Percentiles rank a stretch among this genome's conserved stretches.
Evolutionary conservation across 2,888 invertebrate genomes (phyloP).

Genomic region (Ochlodes sylvanus): DNA sequence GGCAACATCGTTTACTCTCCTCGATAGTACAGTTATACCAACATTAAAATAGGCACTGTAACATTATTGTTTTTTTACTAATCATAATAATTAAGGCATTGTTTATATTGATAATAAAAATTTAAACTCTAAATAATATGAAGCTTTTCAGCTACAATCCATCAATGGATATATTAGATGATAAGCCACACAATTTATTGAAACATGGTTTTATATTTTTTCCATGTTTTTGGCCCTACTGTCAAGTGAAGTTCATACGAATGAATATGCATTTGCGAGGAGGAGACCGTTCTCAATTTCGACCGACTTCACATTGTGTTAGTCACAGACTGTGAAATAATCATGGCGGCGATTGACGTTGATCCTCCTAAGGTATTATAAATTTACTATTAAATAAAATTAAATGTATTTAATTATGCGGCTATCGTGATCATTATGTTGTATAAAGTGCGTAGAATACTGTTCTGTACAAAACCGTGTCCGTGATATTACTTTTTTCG

Average conservation of each 20-base stretch:
- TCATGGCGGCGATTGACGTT: constrained; percentile 86
- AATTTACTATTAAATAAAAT: constrained; percentile 42
- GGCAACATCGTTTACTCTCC: not conserved
- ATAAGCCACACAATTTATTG: too few species aligned
- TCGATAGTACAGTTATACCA: constrained; percentile 20
- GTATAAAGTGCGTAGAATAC: not conserved
- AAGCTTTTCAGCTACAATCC: too few species aligned
- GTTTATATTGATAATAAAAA: too few species aligned
- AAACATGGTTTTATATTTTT: constrained; percentile 2
- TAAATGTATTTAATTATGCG: not conserved
- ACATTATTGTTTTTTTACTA: too few species aligned
- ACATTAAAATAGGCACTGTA: constrained; percentile 4
- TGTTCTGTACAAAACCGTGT: not conserved
- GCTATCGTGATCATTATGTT: not conserved
- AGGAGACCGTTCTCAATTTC: constrained; percentile 25
- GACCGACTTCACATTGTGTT: constrained; percentile 50
- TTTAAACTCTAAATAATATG: too few species aligned
- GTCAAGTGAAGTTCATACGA: constrained; percentile 52
- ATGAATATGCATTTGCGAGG: constrained; percentile 27
- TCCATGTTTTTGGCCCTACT: constrained; percentile 45
- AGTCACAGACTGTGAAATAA: constrained; percentile 69
- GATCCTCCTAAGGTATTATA: constrained; percentile 76
- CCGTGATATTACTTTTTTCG: not conserved
- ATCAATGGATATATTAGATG: too few species aligned
- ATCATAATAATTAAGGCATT: too few species aligned